Evolutionary conservation across 2,797 vertebrate genomes (phyloP).

Genomic region (Epinephelus coioides): DNA sequence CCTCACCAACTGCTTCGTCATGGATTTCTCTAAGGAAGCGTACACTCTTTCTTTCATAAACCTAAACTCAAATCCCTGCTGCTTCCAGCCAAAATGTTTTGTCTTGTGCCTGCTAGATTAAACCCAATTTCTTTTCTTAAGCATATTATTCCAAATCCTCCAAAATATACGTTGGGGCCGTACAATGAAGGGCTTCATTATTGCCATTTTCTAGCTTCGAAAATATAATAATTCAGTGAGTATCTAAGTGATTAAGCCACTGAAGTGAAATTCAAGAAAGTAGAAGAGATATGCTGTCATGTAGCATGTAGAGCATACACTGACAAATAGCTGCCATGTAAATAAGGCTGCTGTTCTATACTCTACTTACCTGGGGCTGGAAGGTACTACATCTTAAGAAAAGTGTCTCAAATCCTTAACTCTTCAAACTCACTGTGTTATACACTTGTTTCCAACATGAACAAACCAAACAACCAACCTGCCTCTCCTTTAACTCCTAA

Average conservation of each 20-base stretch:
- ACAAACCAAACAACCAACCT: constrained; percentile 2
- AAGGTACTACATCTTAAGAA: constrained; percentile 38
- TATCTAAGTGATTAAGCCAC: constrained; percentile 45
- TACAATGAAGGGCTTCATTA: constrained; percentile 40
- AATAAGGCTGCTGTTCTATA: constrained; percentile 45
- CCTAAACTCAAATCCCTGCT: constrained; percentile 25
- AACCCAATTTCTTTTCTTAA: constrained; percentile 59
- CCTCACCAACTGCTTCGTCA: constrained; percentile 40
- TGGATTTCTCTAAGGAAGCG: constrained; percentile 25
- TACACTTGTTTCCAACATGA: constrained; percentile 1
- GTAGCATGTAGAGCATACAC: constrained; percentile 36
- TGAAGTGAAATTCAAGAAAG: constrained; percentile 43
- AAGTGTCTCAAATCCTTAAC: constrained; percentile 25
- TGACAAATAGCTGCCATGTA: constrained; percentile 51
- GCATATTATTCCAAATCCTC: constrained; percentile 63
- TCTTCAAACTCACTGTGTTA: constrained; percentile 17
- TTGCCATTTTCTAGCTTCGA: constrained; percentile 51
- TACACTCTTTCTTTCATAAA: neutral
- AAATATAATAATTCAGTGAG: constrained; percentile 37
- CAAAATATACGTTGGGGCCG: constrained; percentile 39
- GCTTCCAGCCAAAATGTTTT: constrained; percentile 43
- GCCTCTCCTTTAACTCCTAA: constrained; percentile 15
- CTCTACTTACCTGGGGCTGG: constrained; percentile 38
- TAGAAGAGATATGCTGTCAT: constrained; percentile 34
- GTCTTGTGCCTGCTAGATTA: constrained; percentile 47